Conservation (phyloP, 1,140 invertebrate genomes). For the Atta texana region DNA sequence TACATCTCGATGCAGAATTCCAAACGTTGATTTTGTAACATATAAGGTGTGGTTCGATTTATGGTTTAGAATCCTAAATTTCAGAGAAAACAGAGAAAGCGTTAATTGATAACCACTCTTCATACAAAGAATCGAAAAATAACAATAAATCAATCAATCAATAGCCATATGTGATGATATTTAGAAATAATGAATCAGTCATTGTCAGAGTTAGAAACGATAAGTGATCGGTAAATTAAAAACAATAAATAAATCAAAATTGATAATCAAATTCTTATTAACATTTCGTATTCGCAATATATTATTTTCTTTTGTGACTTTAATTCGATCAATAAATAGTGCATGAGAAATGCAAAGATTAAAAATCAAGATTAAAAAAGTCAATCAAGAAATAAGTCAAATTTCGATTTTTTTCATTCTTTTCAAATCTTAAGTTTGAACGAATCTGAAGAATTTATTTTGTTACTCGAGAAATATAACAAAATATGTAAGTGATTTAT, state of each 20-base stretch:
- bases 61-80: not conserved
- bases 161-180: not conserved
- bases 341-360: not conserved
- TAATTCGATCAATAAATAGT: not conserved
- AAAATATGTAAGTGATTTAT: constrained; percentile 37
- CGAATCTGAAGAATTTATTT: not conserved
- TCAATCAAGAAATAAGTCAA: not conserved
- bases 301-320: not conserved
- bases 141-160: not conserved
- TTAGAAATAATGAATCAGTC: not conserved
- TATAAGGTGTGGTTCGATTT: not conserved
- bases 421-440: not conserved
- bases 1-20: not conserved
- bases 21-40: not conserved
- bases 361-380: too few species aligned
- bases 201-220: not conserved
- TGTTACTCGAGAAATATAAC: not conserved
- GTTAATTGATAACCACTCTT: not conserved
- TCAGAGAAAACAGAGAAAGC: not conserved
- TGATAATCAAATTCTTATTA: not conserved
- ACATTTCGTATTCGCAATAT: not conserved
- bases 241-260: not conserved
- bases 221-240: not conserved
- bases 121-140: not conserved
- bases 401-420: not conserved